Evolutionary conservation across 1,140 invertebrate species (phyloP).

Genomic region (Brachionus asplanchnoidis): DNA sequence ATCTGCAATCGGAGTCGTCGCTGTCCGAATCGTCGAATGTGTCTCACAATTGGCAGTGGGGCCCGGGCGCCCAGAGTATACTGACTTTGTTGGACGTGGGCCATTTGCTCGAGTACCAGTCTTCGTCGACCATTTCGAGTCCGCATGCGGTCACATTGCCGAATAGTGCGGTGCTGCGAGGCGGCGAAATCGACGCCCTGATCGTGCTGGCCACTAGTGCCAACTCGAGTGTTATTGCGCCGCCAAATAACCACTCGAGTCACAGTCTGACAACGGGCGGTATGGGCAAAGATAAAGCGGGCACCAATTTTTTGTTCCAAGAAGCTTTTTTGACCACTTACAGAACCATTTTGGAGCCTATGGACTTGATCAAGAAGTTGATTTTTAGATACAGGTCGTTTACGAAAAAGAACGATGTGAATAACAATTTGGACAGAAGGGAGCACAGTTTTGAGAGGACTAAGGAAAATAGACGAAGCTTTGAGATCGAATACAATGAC

Average conservation of each 20-base stretch:
- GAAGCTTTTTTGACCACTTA: constrained; percentile 95
- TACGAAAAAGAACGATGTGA: constrained; percentile 57
- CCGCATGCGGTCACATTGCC: not conserved
- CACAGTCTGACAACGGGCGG: not conserved
- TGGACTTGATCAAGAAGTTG: constrained; percentile 78
- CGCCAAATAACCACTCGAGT: not conserved
- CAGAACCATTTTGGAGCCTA: constrained; percentile 83
- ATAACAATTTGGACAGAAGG: constrained; percentile 68
- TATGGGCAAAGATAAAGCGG: constrained; percentile 49
- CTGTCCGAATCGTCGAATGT: not conserved
- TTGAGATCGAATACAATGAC: constrained; percentile 13
- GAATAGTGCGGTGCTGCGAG: constrained; percentile 71
- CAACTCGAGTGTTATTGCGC: constrained; percentile 67
- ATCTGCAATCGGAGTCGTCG: constrained; percentile 23
- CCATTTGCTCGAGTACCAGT: constrained; percentile 32
- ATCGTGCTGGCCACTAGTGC: constrained; percentile 85
- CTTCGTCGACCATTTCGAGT: not conserved
- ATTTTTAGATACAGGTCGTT: constrained; percentile 79
- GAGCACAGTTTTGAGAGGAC: constrained; percentile 79
- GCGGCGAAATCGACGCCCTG: constrained; percentile 81
- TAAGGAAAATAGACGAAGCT: constrained; percentile 73
- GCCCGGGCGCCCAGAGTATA: not conserved
- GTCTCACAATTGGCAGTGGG: not conserved
- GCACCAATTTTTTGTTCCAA: constrained; percentile 79
- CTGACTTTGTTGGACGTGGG: constrained; percentile 6